These are phyloP conservation scores for Oryzias dopingdopingensis DNA, from an alignment of 2,797 vertebrate genomes.

Conservation along the genomic window DNA sequence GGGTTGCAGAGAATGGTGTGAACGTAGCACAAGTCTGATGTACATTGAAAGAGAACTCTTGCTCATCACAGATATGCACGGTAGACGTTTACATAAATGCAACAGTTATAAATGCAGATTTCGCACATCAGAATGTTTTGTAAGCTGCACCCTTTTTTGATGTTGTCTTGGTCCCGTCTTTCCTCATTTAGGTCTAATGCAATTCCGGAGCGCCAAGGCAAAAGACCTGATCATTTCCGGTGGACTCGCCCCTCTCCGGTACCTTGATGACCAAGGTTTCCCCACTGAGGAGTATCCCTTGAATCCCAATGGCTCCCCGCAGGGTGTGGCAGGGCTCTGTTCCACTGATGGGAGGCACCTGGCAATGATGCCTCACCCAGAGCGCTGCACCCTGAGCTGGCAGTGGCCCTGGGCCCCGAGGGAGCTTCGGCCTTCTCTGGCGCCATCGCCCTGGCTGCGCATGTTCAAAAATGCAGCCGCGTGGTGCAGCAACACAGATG, in stretches of 20 bases:
- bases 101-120: conserved; percentile 24
- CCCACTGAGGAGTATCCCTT: conserved; percentile 86
- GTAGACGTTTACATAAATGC: conserved; percentile 6
- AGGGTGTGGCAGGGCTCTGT: conserved; percentile 84
- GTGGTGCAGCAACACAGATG: conserved; percentile 75
- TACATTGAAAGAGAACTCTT: too few relatives aligned
- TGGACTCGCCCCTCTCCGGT: conserved; percentile 81
- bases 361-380: conserved; percentile 92
- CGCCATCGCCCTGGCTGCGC: conserved; percentile 83
- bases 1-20: too few relatives aligned
- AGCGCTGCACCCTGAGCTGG: conserved; percentile 87
- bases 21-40: too few relatives aligned
- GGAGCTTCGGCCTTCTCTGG: conserved; percentile 67
- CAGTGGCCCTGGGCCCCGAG: conserved; percentile 90
- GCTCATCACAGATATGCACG: not conserved
- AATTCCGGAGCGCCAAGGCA: conserved; percentile 75
- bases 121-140: conserved; percentile 13
- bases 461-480: conserved; percentile 85
- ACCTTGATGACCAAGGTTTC: conserved; percentile 81
- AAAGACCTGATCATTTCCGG: conserved; percentile 65
- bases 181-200: conserved; percentile 81
- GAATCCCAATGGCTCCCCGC: conserved; percentile 89
- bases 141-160: conserved; percentile 22
- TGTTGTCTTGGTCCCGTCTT: conserved; percentile 11
- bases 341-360: conserved; percentile 87